Evolutionary conservation across 1,140 invertebrate genomes (phyloP), one percentile per base, ranked within the genome.

Genomic region (Trichonephila inaurata): DNA sequence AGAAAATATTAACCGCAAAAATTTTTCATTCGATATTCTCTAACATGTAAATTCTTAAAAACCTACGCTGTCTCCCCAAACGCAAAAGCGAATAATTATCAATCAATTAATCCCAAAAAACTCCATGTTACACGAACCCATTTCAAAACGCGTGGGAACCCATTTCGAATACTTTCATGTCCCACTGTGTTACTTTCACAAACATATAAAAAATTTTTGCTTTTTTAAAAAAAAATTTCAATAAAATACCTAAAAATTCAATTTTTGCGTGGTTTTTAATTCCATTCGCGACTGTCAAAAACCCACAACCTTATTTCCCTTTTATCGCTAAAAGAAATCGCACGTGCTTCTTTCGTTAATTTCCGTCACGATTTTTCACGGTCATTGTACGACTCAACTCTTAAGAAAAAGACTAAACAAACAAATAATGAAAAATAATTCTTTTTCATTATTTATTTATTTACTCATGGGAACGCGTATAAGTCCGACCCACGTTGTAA

Each of bases 191-290:
- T 14, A 72, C 69, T 72, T 72, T 72, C 12, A 72, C 28, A 72
- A 28, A 12, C 16, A 28, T 72, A 16, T 18, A 14, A 33, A 72
- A 28, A 28, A 72, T 2, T 16, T 16, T 28, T 72, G 14, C 16
- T 16, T 28, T 72, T 16, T 28, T 33, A 16, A 40, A 28, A 40
- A 40, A 72, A 28, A 72, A 33, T 14, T 64, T 6, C 3, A 64
- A 64, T 64, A 64, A 64, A 64, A 64, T 62, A 62, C 16, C 16
- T 62, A 72, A 66, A 5, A n/a, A 24, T 66, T 66, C 4, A 28
- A 72, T 72, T 72, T 72, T 72, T 72, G 69, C 69, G 24, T 72
- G 69, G 69, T 72, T 72, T 64, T 64, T 64, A 51, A 51, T 51
- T 21, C 62, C 62, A 64, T 18, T 16, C 69, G 12, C 69, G 21